Conservation (phyloP, 2,888 invertebrate genomes). For the Agonopterix alstromeriana region DNA sequence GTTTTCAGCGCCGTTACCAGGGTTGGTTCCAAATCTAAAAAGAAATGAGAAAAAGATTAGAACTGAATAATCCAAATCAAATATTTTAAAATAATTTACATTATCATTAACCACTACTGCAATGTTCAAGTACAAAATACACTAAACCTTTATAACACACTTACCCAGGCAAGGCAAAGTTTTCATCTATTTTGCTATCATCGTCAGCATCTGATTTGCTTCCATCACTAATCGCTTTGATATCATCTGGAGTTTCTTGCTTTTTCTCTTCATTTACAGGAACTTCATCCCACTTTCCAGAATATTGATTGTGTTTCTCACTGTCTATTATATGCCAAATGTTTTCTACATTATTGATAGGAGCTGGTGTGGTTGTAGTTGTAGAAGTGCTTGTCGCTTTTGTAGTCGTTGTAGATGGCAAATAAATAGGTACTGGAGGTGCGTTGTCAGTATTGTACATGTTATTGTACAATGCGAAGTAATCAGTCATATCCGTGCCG, state of each 20-base stretch:
- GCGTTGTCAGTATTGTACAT: conserved; percentile 31
- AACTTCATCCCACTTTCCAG: conserved; percentile 53
- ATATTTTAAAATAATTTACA: no score
- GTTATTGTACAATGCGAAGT: conserved; percentile 49
- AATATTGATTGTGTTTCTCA: conserved; percentile 48
- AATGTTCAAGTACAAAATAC: not conserved
- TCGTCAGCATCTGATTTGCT: conserved; percentile 14
- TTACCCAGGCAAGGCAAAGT: conserved; percentile 66
- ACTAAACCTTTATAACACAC: conserved; percentile 8
- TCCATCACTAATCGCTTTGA: not conserved
- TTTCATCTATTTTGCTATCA: conserved; percentile 32
- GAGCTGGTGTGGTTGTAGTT: conserved; percentile 31
- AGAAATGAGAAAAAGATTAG: conserved; percentile 9
- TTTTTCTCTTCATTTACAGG: conserved; percentile 24
- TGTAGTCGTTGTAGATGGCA: conserved; percentile 25
- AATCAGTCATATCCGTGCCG: conserved; percentile 38
- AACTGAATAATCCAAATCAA: no score
- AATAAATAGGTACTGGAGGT: conserved; percentile 32
- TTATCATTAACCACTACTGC: no score
- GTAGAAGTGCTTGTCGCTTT: conserved; percentile 24
- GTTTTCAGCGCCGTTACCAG: conserved; percentile 60
- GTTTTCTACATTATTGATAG: conserved; percentile 45
- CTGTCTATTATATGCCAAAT: conserved; percentile 69
- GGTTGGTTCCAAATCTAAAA: conserved; percentile 55
- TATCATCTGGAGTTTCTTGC: conserved; percentile 11